A percentile compares a stretch with the other conserved stretches of the same genome.
Evolutionary conservation across 2,888 invertebrate genomes (phyloP).

Genomic region (Leucophenga maculata): DNA sequence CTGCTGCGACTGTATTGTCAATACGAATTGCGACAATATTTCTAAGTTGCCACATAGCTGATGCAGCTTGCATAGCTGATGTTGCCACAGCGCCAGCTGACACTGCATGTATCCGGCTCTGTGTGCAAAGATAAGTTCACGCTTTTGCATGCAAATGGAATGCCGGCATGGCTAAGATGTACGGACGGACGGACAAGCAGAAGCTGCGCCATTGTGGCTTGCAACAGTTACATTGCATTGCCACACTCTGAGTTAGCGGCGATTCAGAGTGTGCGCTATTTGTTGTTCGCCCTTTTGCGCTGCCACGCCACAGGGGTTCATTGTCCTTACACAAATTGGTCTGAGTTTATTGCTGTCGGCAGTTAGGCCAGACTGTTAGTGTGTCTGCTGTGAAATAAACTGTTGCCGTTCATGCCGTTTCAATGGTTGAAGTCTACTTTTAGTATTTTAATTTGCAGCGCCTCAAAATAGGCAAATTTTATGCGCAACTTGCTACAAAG

Average conservation of each 20-base stretch:
- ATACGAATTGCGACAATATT: constrained; percentile 1
- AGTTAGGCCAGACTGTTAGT: constrained; percentile 42
- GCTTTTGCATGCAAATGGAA: constrained; percentile 25
- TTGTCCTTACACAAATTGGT: constrained; percentile 65
- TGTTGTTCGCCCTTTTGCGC: constrained; percentile 31
- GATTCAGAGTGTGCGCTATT: constrained; percentile 32
- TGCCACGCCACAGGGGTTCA: constrained; percentile 63
- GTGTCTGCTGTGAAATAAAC: constrained; percentile 45
- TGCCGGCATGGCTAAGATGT: neutral
- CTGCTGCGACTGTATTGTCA: constrained; percentile 45
- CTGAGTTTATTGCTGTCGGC: constrained; percentile 60
- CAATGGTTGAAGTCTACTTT: constrained; percentile 54
- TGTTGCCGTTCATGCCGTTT: constrained; percentile 38
- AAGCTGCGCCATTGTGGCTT: constrained; percentile 8
- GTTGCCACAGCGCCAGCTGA: constrained; percentile 16
- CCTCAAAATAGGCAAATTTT: neutral
- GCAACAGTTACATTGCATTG: constrained; percentile 55
- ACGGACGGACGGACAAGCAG: neutral
- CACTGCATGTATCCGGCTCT: neutral
- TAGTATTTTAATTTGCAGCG: constrained; percentile 62
- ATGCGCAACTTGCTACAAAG: neutral
- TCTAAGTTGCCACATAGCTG: constrained; percentile 39
- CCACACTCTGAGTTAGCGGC: constrained; percentile 28
- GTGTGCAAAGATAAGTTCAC: neutral
- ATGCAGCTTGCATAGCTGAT: constrained; percentile 33